Base-by-base conservation (phyloP, 2,797 vertebrate species). In the Gymnoscopelus microlampas region DNA sequence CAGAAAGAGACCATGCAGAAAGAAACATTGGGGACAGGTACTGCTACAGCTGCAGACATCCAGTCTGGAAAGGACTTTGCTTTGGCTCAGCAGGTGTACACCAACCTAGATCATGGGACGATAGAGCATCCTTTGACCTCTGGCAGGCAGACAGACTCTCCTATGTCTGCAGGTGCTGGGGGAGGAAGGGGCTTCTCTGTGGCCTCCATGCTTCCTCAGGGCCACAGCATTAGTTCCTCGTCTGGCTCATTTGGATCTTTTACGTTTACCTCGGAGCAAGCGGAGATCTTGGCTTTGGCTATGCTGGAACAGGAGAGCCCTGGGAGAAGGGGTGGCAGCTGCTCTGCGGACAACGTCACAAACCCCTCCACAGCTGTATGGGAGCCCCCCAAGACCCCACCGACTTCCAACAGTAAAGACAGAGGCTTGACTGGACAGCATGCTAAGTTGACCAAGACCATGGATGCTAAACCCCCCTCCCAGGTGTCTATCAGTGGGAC, bases 281-380 rank as follows among this genome's bases (percentile, higher is more conserved):
- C 95, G 0, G 98, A 99, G 80, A 97, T 99, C 35, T 94, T 99
- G 23, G 97, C 97, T 66, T 90, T 98, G 78, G 97, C 96, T 51
- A 98, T 98, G 92, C 95, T 98, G 71, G 96, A 98, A 67, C 97
- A 97, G 78, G 96, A 98, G 74, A 96, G 90, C 78, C 94, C 95
- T 14, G 92, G 90, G 11, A 89, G 90, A 74, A 90, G 89, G 47
- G 83, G 47, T 53, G 88, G 86, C 65, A 76, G 74, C 48, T 93
- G 92, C 71, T 80, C 86, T 47, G 87, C 80, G 10, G 90, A 92
- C n/a, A 91, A 80, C 65, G n/a, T 65, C 5, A 74, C 79, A 51
- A 91, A 71, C 63, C 50, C 84, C 11, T 48, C 88, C 68, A 60
- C 91, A n/a, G 87, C 94, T 55, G 50, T 79, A 3, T 95, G 95